Evolutionary conservation across 2,888 invertebrate species (phyloP), one percentile per base, ranked within the genome.

Genomic region (Strigamia crassipes): DNA sequence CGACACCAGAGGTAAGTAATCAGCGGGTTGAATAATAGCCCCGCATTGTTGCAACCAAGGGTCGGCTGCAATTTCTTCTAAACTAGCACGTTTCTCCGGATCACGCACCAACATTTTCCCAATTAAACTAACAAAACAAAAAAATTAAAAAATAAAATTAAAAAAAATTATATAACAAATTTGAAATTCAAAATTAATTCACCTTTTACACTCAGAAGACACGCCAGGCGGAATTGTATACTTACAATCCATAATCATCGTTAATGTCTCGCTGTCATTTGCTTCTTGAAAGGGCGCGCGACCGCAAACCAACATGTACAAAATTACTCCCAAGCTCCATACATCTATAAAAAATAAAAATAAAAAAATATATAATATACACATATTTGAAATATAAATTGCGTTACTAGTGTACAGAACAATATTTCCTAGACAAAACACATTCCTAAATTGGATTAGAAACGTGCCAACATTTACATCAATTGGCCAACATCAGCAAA

Each of bases 231-330:
- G 97, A 86, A 97, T 93, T 83, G 93, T 93, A 88, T 97, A 99
- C 90, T 97, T 97, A 90, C 99, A 99, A 89, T 99, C 99, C 95
- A 99, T 96, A 85, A 99, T 99, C 96, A 97, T 98, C 41, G 97
- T 99, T 82, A 99, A 90, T 0, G 99, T 99, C 91, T 99, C 99
- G 86, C 97, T 97, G 89, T 99, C 99, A 89, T 99, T 99, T 41
- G 98, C 97, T 90, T 99, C 99, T 89, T 98, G 97, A 88, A 99
- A 99, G 8, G 99, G 99, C 46, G 98, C 94, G 87, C 95, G 94
- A 8, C 99, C 99, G 89, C 96, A 96, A 6, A 99, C 98, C 86
- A 99, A 90, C 98, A 99, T 99, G 89, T 95, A 99, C 77, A 99
- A 90, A 86, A 99, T 98, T 18, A 99, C 99, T 82, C 99, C 99